Evolutionary conservation across 2,797 vertebrate species (phyloP).

Genomic region (Coracias cyanogaster): DNA sequence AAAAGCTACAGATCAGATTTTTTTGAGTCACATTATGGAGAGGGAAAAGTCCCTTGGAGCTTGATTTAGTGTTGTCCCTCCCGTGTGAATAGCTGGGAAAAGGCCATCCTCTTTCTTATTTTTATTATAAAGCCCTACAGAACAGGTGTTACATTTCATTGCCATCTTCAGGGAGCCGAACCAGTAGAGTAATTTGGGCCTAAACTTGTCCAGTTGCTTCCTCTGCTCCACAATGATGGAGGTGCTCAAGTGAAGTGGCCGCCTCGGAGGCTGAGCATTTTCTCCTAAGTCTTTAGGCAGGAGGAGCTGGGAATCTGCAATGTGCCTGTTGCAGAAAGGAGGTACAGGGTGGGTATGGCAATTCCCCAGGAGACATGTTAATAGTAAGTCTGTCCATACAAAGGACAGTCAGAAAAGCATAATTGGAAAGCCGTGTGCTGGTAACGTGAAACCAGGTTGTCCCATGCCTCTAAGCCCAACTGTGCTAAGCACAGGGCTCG

Average conservation of each 20-base stretch:
- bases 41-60: not conserved
- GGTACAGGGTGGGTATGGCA: not conserved
- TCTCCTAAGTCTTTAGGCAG: not conserved
- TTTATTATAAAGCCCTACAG: not conserved
- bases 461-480: not conserved
- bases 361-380: not conserved
- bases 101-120: not conserved
- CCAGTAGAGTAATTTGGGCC: not conserved
- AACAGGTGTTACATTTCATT: not conserved
- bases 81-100: not conserved
- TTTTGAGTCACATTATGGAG: not conserved
- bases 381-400: not conserved
- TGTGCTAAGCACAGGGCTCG: not conserved
- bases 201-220: not conserved
- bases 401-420: not conserved
- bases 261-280: not conserved
- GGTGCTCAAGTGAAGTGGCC: not conserved
- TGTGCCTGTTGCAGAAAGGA: not conserved
- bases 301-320: not conserved
- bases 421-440: not conserved
- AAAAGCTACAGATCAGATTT: not conserved
- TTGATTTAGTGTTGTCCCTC: not conserved
- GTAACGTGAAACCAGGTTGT: not conserved
- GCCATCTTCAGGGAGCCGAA: not conserved
- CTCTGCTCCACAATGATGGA: not conserved